Conservation (phyloP, 1,140 invertebrate species). For the Drosophila sp. region DNA sequence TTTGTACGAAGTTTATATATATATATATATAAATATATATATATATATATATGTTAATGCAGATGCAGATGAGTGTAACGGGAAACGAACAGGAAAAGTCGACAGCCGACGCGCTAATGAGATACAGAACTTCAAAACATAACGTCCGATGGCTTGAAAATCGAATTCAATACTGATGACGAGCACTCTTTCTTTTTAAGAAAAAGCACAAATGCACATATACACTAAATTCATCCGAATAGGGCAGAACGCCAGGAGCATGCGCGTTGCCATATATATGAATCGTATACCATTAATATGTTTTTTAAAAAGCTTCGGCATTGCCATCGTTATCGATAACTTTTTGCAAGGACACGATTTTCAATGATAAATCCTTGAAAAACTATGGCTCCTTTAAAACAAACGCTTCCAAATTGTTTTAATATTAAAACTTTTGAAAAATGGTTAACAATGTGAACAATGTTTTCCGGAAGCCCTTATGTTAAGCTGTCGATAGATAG, state of each 20-base stretch:
- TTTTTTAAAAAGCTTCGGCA: background rate
- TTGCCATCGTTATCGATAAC: background rate
- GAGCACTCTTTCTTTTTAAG: constrained; percentile 25
- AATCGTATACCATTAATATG: background rate
- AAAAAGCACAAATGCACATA: constrained; percentile 17
- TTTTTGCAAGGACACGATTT: background rate
- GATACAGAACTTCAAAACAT: constrained; percentile 20
- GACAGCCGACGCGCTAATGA: constrained; percentile 23
- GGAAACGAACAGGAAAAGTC: constrained; percentile 13
- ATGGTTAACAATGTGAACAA: no score
- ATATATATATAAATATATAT: constrained; percentile 38
- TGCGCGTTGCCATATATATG: constrained; percentile 22
- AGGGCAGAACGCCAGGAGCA: constrained; percentile 26
- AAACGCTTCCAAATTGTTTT: background rate
- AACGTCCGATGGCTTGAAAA: constrained; percentile 65
- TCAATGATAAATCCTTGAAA: background rate
- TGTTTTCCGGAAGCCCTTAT: no score
- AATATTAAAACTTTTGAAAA: no score
- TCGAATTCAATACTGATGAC: constrained; percentile 70
- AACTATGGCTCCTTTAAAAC: no score
- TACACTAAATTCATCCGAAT: constrained; percentile 15
- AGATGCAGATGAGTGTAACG: constrained; percentile 22
- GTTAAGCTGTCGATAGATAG: no score
- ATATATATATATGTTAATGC: constrained; percentile 22
- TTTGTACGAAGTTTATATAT: constrained; percentile 23